Evolutionary conservation across 2,888 invertebrate genomes (phyloP), one percentile per base, ranked within the genome.

Genomic region (Cheilosia vulpina): DNA sequence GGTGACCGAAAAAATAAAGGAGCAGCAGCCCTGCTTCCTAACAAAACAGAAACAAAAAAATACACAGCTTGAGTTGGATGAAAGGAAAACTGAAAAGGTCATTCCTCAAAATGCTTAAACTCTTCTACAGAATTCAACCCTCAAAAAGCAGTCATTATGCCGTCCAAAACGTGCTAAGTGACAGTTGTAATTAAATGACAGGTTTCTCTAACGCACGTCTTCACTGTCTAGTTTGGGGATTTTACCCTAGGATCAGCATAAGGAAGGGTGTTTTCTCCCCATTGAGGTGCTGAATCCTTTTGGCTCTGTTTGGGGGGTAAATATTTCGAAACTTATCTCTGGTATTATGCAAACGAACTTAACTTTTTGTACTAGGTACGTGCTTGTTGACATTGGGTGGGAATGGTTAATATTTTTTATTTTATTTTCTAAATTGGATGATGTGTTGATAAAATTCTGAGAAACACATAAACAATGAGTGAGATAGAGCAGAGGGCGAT

Each of bases 161-260:
- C 19, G 38, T 47, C 63, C 57, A 55, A 55, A 73, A 63, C 47
- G 73, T 73, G 73, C 55, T 73, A 73, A 73, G 63, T 65, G 73
- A 55, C 55, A 73, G 53, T 63, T 63, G 63, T 73, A 73, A 73
- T 73, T 73, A 73, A 63, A 73, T 73, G 62, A 50, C 31, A 52
- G 50, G 43, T 52, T 60, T 31, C 71, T 41, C 34, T 38, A 62
- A 72, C 31, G 60, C 62, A 72, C 72, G 72, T 72, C 60, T 72
- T 53, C 19, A 52, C 43, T 72, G 62, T 62, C 72, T 53, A 72
- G 43, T 52, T 60, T 52, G 24, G 41, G 6, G 60, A 52, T 38
- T 38, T 50, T 13, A 9, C 21, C 68, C 17, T 31, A 31, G 38
- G 55, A 55, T 52, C 17, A 52, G 41, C 53, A 27, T 1, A 41